Conservation (phyloP, 2,888 invertebrate genomes). For the Sinopyrophorus schimmeli region DNA sequence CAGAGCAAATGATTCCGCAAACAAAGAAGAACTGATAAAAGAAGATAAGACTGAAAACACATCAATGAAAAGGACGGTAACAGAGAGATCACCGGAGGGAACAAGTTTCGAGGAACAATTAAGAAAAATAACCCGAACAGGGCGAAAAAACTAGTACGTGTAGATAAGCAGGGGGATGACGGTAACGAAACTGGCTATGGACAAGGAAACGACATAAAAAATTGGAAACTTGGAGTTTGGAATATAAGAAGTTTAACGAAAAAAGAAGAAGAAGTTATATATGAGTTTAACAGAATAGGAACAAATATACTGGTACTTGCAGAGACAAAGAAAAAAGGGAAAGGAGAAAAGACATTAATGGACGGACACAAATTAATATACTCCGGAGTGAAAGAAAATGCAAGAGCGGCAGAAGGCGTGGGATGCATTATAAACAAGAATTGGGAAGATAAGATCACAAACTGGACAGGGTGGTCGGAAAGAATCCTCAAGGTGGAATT, state of each 20-base stretch:
- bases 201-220: constrained; percentile 1
- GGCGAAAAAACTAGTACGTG: constrained; percentile 13
- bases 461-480: constrained; percentile 14
- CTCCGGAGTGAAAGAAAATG: constrained; percentile 13
- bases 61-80: constrained; percentile 12
- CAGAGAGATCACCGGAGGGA: constrained; percentile 13
- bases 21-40: background rate
- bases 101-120: constrained; percentile 16
- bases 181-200: constrained; percentile 14
- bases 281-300: constrained; percentile 10
- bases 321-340: constrained; percentile 16
- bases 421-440: constrained; percentile 12
- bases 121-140: constrained; percentile 18
- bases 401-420: constrained; percentile 13
- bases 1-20: constrained; percentile 3
- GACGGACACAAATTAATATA: constrained; percentile 16
- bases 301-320: constrained; percentile 10
- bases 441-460: background rate
- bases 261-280: constrained; percentile 7
- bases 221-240: constrained; percentile 15
- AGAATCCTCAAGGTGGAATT: constrained; percentile 10
- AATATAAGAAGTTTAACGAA: constrained; percentile 14
- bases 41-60: constrained; percentile 1
- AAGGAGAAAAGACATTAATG: constrained; percentile 9
- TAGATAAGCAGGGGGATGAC: constrained; percentile 2